These are phyloP conservation scores for Poliocrania exsul DNA, from an alignment of 2,797 vertebrate genomes.

Conservation along the genomic window DNA sequence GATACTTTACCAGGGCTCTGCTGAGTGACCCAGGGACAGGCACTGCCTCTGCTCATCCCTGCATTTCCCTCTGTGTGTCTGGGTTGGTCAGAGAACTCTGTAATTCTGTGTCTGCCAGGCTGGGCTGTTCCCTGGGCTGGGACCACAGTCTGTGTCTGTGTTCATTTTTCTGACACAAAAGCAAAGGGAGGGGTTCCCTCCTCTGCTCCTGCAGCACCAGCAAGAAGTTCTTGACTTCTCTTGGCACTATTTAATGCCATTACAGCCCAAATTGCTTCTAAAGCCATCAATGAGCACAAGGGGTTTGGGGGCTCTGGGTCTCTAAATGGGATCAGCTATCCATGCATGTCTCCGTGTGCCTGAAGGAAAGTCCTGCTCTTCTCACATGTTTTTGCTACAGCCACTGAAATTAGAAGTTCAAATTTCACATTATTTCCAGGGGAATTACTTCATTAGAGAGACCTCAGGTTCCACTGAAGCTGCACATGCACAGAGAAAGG, in stretches of 20 bases:
- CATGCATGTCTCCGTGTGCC: background rate
- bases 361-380: background rate
- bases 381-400: background rate
- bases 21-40: background rate
- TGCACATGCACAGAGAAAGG: background rate
- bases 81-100: fast-evolving
- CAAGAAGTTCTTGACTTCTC: background rate
- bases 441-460: background rate
- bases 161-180: background rate
- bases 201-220: background rate
- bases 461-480: background rate
- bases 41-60: background rate
- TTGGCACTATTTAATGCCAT: background rate
- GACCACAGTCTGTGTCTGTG: background rate
- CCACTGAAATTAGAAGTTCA: background rate
- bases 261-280: background rate
- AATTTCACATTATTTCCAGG: background rate
- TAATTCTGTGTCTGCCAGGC: background rate
- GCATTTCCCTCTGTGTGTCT: background rate
- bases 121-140: background rate
- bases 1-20: background rate
- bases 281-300: background rate
- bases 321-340: background rate
- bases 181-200: background rate
- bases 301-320: background rate